Percentiles rank a stretch among this genome's conserved stretches.
phyloP scores from a whole-genome alignment of 1,140 invertebrate genomes.

The Bombus waltoni region DNA sequence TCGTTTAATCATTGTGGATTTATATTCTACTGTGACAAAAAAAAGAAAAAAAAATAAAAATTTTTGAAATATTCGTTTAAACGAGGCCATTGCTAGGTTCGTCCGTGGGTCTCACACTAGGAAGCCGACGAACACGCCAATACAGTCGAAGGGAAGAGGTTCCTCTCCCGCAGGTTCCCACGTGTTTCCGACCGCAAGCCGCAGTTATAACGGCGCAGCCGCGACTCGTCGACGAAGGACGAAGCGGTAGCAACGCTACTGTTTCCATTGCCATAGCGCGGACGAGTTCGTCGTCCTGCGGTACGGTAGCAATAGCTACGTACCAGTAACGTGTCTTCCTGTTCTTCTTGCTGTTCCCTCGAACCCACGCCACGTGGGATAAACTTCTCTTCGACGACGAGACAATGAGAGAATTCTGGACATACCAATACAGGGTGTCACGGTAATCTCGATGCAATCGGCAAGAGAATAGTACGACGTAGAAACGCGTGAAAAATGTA shows the following conservation, averaged over 20 bases:
- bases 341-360: conserved; percentile 3
- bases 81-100: neutral
- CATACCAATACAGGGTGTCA: conserved; percentile 10
- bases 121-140: conserved; percentile 35
- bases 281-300: conserved; percentile 62
- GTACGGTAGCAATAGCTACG: conserved; percentile 9
- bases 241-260: conserved; percentile 39
- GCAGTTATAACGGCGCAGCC: conserved; percentile 74
- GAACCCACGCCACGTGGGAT: conserved; percentile 54
- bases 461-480: too few relatives aligned
- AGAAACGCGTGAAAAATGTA: neutral
- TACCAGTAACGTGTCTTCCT: conserved; percentile 44
- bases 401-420: conserved; percentile 16
- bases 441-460: neutral
- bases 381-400: conserved; percentile 8
- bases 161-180: conserved; percentile 74
- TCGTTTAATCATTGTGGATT: too few relatives aligned
- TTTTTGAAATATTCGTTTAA: neutral
- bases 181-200: conserved; percentile 76
- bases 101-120: conserved; percentile 23
- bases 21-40: too few relatives aligned
- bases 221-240: conserved; percentile 66
- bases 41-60: neutral
- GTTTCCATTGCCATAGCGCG: conserved; percentile 34
- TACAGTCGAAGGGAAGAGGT: conserved; percentile 52